Evolutionary conservation across 2,888 invertebrate species (phyloP), one percentile per base, ranked within the genome.

Genomic region (Rhodophaea formosa): DNA sequence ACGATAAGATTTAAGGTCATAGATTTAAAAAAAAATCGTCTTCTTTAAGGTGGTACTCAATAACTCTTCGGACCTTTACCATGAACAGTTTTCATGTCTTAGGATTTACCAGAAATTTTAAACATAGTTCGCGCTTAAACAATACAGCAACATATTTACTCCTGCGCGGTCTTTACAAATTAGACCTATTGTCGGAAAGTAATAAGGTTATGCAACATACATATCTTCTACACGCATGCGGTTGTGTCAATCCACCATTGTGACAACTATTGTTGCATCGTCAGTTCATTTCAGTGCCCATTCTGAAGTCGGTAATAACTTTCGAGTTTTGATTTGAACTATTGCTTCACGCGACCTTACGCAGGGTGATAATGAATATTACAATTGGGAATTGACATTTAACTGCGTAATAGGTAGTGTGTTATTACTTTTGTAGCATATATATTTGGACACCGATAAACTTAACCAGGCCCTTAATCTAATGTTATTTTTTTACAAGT

Each of bases 241-340:
- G 57, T 60, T 54, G 45, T 49, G 49, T 39, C 35, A 29, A 53
- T 59, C 29, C 35, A 44, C 54, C 55, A 57, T 60, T 60, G 59
- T 60, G 59, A 12, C 56, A 56, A 49, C 44, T 46, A 51, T 53
- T 58, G 58, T 55, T 46, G 51, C 60, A 46, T 60, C 47, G 57
- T 32, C 51, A 54, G 29, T 15, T 35, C 12, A 51, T 57, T 59
- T 60, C 54, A 55, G 57, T 12, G 17, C 8, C 23, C 43, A 45
- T 53, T 46, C 55, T 46, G 46, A 46, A 46, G 35, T 44, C 15
- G 14, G 42, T 57, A 14, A 39, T 39, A 30, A 49, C 46, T 49
- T 49, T 58, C 17, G 52, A 23, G 42, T 43, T 44, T 15, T 32
- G 44, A 44, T 44, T 23, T 44, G 16, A 17, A 39, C 39, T 17